Conservation (phyloP, 2,113 vertebrate genomes). For the Dicrurus megarhynchus region DNA sequence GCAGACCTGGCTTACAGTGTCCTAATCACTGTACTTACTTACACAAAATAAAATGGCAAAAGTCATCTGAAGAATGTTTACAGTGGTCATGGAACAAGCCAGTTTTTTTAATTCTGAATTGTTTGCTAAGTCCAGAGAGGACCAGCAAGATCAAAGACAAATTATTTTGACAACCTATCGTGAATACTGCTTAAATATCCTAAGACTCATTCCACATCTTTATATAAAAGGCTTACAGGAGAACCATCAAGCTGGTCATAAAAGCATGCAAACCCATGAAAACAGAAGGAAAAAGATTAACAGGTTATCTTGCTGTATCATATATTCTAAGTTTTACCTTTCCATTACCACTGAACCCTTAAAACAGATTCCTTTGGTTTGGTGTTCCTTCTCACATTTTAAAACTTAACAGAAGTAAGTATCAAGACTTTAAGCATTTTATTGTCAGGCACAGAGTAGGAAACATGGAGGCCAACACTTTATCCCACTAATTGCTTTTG, state of each 20-base stretch:
- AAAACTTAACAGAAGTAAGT: not conserved
- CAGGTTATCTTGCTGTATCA: not conserved
- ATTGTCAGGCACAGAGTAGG: not conserved
- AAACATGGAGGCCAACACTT: not conserved
- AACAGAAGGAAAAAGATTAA: not conserved
- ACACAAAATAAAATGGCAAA: not conserved
- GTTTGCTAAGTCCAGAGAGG: not conserved
- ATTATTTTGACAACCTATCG: not conserved
- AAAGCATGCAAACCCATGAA: not conserved
- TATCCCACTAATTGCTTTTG: not conserved
- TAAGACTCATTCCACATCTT: not conserved
- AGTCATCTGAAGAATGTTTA: not conserved
- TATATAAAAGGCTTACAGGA: not conserved
- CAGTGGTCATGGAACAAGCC: fast-evolving
- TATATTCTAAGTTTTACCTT: not conserved
- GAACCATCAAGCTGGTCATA: not conserved
- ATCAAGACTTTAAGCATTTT: not conserved
- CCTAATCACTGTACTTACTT: not conserved
- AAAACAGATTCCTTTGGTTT: not conserved
- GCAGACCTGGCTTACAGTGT: not conserved
- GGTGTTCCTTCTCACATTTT: not conserved
- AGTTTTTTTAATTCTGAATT: not conserved
- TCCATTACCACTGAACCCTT: not conserved
- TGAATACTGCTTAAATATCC: not conserved
- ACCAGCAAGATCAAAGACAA: not conserved